Percentiles rank a stretch among this genome's conserved stretches.
These are phyloP conservation scores for Dynastes grantii DNA, from an alignment of 2,888 invertebrate species.

Conservation along the genomic window DNA sequence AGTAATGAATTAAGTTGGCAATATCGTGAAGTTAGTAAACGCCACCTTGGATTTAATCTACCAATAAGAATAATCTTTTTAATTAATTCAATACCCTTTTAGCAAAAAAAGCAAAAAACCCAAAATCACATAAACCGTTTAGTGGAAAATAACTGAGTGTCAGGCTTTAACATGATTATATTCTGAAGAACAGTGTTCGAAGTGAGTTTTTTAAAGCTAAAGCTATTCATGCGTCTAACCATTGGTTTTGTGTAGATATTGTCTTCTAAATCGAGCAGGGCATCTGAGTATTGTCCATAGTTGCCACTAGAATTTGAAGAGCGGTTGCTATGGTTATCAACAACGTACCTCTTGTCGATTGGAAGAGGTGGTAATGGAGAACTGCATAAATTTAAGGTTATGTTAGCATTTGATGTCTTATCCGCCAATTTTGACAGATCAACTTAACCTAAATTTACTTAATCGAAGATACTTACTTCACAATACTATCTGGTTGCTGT, in stretches of 20 bases:
- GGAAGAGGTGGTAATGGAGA: slow-evolving; percentile 88
- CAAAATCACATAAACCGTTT: slow-evolving; percentile 28
- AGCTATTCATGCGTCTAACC: slow-evolving; percentile 65
- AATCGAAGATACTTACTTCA: slow-evolving; percentile 75
- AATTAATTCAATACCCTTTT: no score
- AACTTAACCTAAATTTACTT: background rate
- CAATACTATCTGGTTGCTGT: slow-evolving; percentile 86
- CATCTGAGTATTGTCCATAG: slow-evolving; percentile 71
- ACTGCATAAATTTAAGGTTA: slow-evolving; percentile 66
- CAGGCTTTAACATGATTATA: slow-evolving; percentile 33
- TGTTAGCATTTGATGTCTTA: slow-evolving; percentile 54
- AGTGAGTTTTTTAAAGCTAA: slow-evolving; percentile 43
- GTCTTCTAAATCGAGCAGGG: slow-evolving; percentile 70
- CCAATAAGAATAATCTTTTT: no score
- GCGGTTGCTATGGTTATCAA: slow-evolving; percentile 66
- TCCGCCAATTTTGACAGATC: background rate
- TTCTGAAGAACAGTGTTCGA: slow-evolving; percentile 33
- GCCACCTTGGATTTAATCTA: no score
- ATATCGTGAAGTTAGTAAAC: no score
- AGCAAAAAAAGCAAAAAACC: no score
- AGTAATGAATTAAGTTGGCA: no score
- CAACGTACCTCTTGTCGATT: slow-evolving; percentile 74
- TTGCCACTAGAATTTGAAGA: slow-evolving; percentile 70
- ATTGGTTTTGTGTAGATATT: slow-evolving; percentile 82
- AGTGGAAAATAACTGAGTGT: slow-evolving; percentile 19